Percentiles rank a stretch among this genome's conserved stretches.
phyloP scores from a whole-genome alignment of 2,113 vertebrate genomes.

The Megaleporinus macrocephalus region DNA sequence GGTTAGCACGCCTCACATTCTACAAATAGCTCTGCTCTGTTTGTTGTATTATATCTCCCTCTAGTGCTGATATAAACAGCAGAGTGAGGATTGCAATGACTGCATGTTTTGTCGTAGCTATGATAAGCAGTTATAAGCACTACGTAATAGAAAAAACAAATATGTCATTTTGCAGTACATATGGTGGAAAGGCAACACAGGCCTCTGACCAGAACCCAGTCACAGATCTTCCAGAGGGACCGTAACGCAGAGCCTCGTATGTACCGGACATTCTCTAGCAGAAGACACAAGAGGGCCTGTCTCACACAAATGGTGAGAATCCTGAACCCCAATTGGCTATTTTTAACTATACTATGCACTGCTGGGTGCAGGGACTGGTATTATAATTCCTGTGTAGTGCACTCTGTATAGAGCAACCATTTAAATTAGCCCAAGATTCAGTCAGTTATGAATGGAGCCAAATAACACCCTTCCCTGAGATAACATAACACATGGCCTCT shows the following conservation, averaged over 20 bases:
- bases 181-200: background rate
- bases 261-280: background rate
- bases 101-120: no score
- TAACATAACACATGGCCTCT: no score
- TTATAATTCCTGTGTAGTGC: no score
- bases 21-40: background rate
- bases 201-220: constrained; percentile 3
- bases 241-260: background rate
- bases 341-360: no score
- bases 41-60: background rate
- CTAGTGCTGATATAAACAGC: background rate
- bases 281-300: background rate
- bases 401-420: no score
- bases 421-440: no score
- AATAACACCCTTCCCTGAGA: no score
- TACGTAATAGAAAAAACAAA: no score
- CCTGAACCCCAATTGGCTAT: no score
- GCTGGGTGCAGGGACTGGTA: no score
- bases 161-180: constrained; percentile 14
- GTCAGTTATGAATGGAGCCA: no score
- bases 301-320: background rate
- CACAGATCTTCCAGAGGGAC: background rate
- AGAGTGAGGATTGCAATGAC: background rate
- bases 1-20: background rate
- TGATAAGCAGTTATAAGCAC: no score